These are phyloP conservation scores for Tolypeutes matacus DNA, from an alignment of 2,797 vertebrate genomes.

Conservation along the genomic window DNA sequence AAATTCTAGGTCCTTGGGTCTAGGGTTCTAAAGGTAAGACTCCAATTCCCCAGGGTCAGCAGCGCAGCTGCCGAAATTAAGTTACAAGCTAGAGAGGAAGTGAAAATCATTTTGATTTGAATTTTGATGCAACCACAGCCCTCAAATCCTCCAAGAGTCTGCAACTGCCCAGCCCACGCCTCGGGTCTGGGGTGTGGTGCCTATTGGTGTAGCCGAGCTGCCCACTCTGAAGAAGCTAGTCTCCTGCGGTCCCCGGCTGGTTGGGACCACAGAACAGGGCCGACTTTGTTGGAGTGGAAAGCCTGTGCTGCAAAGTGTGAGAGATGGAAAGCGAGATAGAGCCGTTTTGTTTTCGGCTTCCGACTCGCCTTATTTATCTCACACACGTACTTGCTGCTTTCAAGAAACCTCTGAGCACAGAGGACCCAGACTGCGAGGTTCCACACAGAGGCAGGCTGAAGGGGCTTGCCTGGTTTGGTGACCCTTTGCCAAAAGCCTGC, in stretches of 20 bases:
- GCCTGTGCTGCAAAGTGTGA: not conserved
- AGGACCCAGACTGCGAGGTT: not conserved
- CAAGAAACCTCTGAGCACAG: slow-evolving; percentile 36
- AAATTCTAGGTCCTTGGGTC: not conserved
- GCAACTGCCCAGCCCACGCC: not conserved
- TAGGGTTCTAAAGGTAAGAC: not conserved
- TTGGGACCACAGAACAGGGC: not conserved
- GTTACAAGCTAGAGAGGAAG: not conserved
- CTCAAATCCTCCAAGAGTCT: not conserved
- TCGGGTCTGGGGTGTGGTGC: not conserved
- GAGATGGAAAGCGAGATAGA: not conserved
- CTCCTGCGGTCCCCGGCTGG: not conserved
- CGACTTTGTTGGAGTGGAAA: not conserved
- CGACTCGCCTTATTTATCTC: not conserved
- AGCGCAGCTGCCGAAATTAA: not conserved
- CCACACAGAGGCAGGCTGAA: accelerated
- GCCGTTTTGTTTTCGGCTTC: not conserved
- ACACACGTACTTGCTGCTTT: not conserved
- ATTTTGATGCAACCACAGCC: not conserved
- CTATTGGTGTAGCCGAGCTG: too few species aligned
- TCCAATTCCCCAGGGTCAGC: not conserved
- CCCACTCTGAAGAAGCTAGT: not conserved
- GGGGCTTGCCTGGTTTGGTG: not conserved
- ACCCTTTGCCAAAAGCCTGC: not conserved
- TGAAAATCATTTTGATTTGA: not conserved